These are phyloP conservation scores for Nesometra sesokonis DNA, from an alignment of 35 echinoderm and acorn worm genomes.

Conservation along the genomic window DNA sequence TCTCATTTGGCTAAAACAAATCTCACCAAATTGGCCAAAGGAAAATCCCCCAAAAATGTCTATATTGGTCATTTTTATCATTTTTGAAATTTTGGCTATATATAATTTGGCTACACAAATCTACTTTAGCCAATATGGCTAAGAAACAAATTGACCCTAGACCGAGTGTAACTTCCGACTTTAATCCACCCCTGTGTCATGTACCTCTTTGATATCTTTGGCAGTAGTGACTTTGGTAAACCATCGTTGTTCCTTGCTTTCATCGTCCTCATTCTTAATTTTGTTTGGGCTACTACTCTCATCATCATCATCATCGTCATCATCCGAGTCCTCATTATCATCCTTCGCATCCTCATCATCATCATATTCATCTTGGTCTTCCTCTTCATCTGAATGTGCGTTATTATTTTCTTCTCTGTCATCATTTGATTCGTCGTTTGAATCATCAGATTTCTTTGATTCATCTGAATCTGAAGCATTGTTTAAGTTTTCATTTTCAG, in stretches of 20 bases:
- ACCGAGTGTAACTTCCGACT: too few species aligned
- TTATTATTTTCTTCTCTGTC: neutral
- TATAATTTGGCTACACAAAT: too few species aligned
- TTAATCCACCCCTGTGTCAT: too few species aligned
- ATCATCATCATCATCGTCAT: conserved; percentile 9
- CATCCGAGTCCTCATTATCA: conserved; percentile 20
- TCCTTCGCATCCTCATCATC: neutral
- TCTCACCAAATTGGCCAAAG: too few species aligned
- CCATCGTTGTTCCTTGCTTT: conserved; percentile 22
- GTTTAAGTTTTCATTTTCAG: conserved; percentile 2
- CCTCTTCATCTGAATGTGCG: conserved; percentile 14
- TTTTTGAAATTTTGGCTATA: too few species aligned
- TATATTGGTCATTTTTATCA: neutral
- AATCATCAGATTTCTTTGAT: neutral
- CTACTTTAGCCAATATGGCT: too few species aligned
- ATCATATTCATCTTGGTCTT: conserved; percentile 28
- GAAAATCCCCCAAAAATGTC: neutral
- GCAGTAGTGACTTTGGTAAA: conserved; percentile 19
- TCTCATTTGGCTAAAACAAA: too few species aligned
- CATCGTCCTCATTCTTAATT: conserved; percentile 8
- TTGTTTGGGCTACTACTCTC: neutral
- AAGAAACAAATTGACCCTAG: too few species aligned
- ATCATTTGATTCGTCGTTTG: neutral
- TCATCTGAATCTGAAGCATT: neutral
- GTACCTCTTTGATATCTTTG: neutral